Percentiles rank a stretch among this genome's conserved stretches.
Conservation (phyloP, 2,888 invertebrate genomes). For the Norana najaformis region DNA sequence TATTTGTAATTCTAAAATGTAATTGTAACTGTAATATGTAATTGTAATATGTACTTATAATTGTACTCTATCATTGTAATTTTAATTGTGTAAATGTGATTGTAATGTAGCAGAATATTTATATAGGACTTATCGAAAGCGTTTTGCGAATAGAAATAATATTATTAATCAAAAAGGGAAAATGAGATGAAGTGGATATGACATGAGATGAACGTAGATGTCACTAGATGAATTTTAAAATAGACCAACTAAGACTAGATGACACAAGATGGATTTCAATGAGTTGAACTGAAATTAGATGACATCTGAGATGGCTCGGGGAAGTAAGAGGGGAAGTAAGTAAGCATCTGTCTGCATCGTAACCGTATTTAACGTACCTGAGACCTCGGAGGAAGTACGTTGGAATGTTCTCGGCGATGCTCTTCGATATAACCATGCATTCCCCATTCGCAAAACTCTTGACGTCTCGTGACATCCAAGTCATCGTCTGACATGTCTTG, state of each 20-base stretch:
- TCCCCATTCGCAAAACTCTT: slow-evolving; percentile 37
- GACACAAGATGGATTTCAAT: neutral
- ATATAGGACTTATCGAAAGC: neutral
- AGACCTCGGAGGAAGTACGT: slow-evolving; percentile 42
- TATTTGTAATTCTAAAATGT: neutral
- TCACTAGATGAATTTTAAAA: neutral
- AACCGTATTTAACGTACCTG: slow-evolving; percentile 35
- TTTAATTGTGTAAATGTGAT: no score
- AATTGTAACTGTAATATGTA: neutral
- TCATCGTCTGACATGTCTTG: slow-evolving; percentile 42
- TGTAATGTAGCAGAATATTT: neutral
- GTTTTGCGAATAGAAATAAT: neutral
- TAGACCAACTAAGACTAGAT: neutral
- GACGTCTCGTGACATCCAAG: slow-evolving; percentile 39
- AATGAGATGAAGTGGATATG: neutral
- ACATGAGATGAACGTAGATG: neutral
- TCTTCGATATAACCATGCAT: slow-evolving; percentile 40
- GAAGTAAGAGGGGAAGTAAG: neutral
- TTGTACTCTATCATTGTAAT: neutral
- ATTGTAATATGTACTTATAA: neutral
- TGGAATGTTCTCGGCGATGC: slow-evolving; percentile 31
- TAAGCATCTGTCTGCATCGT: neutral
- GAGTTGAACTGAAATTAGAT: neutral
- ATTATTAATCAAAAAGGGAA: neutral
- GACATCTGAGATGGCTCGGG: neutral